Conservation (phyloP, 2,797 vertebrate species). For the Simalia tracyae region DNA sequence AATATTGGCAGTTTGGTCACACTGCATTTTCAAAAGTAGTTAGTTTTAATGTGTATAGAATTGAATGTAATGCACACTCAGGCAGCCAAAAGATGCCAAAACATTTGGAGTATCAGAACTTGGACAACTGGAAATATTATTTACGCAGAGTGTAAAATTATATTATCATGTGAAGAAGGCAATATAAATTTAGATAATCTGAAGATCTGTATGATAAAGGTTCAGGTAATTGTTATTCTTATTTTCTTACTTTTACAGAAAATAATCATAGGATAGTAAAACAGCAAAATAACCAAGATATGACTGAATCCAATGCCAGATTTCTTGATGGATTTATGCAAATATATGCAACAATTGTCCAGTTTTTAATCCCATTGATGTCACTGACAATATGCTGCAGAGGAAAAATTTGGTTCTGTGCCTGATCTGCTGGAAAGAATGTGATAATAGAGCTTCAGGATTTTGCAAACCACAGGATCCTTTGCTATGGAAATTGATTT, state of each 20-base stretch:
- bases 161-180: neutral
- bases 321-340: constrained; percentile 30
- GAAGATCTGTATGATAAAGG: neutral
- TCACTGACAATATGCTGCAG: constrained; percentile 5
- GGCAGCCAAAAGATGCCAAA: neutral
- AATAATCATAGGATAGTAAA: constrained; percentile 1
- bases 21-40: neutral
- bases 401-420: constrained; percentile 5
- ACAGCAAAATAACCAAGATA: constrained; percentile 7
- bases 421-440: neutral
- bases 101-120: neutral
- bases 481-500: constrained; percentile 13
- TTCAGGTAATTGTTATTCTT: neutral
- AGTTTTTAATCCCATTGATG: constrained; percentile 23
- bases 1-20: constrained; percentile 19
- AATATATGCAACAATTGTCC: neutral
- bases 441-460: constrained; percentile 13
- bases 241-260: neutral
- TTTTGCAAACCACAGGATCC: neutral
- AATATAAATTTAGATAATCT: constrained; percentile 1
- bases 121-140: neutral
- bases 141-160: neutral
- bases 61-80: neutral
- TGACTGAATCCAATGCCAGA: fast-evolving
- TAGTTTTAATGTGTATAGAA: neutral